Percentiles rank a stretch among this genome's conserved stretches.
phyloP scores from a whole-genome alignment of 2,797 vertebrate genomes.

The Gastrophryne carolinensis region DNA sequence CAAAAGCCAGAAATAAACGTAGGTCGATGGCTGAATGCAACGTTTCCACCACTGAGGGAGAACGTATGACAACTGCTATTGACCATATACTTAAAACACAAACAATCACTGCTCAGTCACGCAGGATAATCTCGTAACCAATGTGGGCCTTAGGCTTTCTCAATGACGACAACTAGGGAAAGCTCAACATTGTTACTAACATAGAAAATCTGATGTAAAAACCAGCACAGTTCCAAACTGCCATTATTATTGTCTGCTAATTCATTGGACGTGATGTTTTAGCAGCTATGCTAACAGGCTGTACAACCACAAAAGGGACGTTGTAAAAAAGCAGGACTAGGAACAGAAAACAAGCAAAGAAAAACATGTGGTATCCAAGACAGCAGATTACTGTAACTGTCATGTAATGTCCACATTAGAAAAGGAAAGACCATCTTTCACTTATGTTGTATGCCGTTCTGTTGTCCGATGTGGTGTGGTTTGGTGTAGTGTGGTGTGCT shows the following conservation, averaged over 20 bases:
- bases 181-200: background rate
- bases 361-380: no score
- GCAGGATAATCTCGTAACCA: slow-evolving; percentile 7
- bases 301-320: background rate
- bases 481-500: no score
- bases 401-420: no score
- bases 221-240: background rate
- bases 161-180: background rate
- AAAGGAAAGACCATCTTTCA: no score
- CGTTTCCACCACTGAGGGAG: background rate
- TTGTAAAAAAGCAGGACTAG: background rate
- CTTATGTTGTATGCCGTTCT: no score
- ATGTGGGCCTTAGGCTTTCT: background rate
- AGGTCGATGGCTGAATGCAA: background rate
- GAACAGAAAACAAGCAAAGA: no score
- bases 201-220: background rate
- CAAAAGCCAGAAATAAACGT: background rate
- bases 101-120: background rate
- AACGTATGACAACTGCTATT: background rate
- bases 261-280: background rate
- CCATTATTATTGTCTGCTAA: background rate
- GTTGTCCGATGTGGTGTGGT: no score
- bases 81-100: slow-evolving; percentile 19
- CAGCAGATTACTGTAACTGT: no score
- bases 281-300: background rate